Percentiles rank a stretch among this genome's conserved stretches.
phyloP scores from a whole-genome alignment of 2,797 vertebrate genomes.

The Arnoldichthys spilopterus region DNA sequence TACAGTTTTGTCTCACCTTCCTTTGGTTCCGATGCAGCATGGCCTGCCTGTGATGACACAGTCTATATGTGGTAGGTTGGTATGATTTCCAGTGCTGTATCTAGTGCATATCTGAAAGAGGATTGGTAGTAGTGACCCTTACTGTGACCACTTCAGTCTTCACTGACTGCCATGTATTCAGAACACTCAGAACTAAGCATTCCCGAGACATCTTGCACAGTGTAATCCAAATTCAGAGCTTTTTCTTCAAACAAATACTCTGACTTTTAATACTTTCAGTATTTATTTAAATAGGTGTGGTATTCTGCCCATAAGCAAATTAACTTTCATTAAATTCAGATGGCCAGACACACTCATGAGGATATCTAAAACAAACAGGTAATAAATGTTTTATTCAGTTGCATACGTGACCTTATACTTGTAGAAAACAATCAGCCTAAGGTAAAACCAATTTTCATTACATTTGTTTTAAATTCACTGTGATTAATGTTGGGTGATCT shows the following conservation, averaged over 20 bases:
- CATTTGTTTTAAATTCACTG: too few species aligned
- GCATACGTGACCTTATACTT: background rate
- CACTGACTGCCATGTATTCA: background rate
- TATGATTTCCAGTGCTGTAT: slow-evolving; percentile 90
- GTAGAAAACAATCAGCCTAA: too few species aligned
- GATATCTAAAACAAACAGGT: too few species aligned
- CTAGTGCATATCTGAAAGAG: slow-evolving; percentile 87
- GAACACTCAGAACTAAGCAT: background rate
- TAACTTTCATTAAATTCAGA: too few species aligned
- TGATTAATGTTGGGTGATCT: too few species aligned
- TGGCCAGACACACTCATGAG: too few species aligned
- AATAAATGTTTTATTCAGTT: too few species aligned
- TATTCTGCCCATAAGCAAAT: too few species aligned
- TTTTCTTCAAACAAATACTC: background rate
- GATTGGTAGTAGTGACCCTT: background rate
- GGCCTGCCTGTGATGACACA: slow-evolving; percentile 94
- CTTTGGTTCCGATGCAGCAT: slow-evolving; percentile 98
- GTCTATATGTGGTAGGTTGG: slow-evolving; percentile 95
- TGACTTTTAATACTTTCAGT: too few species aligned
- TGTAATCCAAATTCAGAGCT: background rate
- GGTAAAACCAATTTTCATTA: too few species aligned
- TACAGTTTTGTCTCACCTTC: slow-evolving; percentile 79
- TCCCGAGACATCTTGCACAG: background rate
- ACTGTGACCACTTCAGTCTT: background rate
- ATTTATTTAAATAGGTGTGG: too few species aligned